Conservation (phyloP, 2,888 invertebrate species). For the Mythimna pallens region DNA sequence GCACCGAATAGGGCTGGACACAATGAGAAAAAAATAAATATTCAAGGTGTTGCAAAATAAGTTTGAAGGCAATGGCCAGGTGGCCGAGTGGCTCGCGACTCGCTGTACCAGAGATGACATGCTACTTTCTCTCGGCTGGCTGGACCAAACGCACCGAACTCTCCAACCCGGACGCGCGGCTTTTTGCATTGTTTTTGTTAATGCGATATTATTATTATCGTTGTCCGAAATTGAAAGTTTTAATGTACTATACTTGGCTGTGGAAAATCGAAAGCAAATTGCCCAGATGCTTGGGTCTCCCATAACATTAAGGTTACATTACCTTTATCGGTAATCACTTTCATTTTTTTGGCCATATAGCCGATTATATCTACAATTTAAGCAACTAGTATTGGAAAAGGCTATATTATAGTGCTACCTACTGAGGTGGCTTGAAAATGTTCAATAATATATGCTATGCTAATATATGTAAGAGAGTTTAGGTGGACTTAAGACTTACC, state of each 20-base stretch:
- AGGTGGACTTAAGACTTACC: slow-evolving; percentile 84
- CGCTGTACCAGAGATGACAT: slow-evolving; percentile 77
- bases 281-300: slow-evolving; percentile 70
- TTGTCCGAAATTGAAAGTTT: slow-evolving; percentile 84
- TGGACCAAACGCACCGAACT: slow-evolving; percentile 74
- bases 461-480: slow-evolving; percentile 12
- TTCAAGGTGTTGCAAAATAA: slow-evolving; percentile 79
- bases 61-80: slow-evolving; percentile 66
- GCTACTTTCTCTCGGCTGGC: slow-evolving; percentile 83
- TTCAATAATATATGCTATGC: slow-evolving; percentile 17
- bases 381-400: slow-evolving; percentile 49
- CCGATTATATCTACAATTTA: slow-evolving; percentile 59
- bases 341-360: slow-evolving; percentile 66
- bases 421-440: slow-evolving; percentile 13
- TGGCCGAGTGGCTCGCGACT: slow-evolving; percentile 63
- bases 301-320: slow-evolving; percentile 71
- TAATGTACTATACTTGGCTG: slow-evolving; percentile 78
- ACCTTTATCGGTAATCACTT: slow-evolving; percentile 66
- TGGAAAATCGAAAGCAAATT: slow-evolving; percentile 84
- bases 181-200: slow-evolving; percentile 86
- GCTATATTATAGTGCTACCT: slow-evolving; percentile 52
- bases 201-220: slow-evolving; percentile 83
- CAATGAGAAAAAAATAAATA: slow-evolving; percentile 71
- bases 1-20: slow-evolving; percentile 62
- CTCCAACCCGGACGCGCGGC: slow-evolving; percentile 82